Percentiles rank a stretch among this genome's conserved stretches.
Conservation (phyloP, 92 coral and sea anemone genomes). For the Palythoa caribaeorum region DNA sequence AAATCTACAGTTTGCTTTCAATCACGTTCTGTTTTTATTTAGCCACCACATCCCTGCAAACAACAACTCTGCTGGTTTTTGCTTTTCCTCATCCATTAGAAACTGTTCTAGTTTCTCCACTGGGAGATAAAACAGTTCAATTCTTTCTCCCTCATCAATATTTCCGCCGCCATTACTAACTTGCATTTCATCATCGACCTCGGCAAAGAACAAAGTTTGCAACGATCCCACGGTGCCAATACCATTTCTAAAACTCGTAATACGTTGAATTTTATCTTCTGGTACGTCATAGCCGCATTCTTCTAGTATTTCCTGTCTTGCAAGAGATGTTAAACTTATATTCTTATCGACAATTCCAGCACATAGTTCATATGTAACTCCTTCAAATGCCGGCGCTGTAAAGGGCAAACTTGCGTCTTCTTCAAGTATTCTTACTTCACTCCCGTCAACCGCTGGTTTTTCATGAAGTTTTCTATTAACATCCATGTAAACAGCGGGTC, state of each 20-base stretch:
- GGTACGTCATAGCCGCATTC: constrained; percentile 99
- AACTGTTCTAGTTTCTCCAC: constrained; percentile 81
- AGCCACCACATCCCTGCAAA: constrained; percentile 97
- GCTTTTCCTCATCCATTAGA: constrained; percentile 77
- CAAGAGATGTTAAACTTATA: constrained; percentile 64
- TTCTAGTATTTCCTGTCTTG: constrained; percentile 92
- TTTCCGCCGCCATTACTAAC: constrained; percentile 90
- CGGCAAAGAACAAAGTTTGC: constrained; percentile 84
- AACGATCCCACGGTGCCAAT: constrained; percentile 89
- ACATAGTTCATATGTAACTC: constrained; percentile 96
- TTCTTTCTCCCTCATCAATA: constrained; percentile 86
- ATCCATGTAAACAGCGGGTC: constrained; percentile 93
- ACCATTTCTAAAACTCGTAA: constrained; percentile 75
- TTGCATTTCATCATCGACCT: constrained; percentile 89
- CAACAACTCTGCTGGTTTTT: constrained; percentile 84
- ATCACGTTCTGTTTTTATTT: constrained; percentile 59
- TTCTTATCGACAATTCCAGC: constrained; percentile 96
- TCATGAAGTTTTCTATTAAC: constrained; percentile 75
- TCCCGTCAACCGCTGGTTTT: constrained; percentile 47
- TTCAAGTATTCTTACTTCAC: constrained; percentile 61
- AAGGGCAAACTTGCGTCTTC: constrained; percentile 75
- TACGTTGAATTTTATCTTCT: constrained; percentile 75
- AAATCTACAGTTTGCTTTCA: neutral
- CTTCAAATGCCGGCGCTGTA: constrained; percentile 76
- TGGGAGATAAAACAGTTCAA: constrained; percentile 92